Evolutionary conservation across 2,113 vertebrate species (phyloP), one percentile per base, ranked within the genome.

Genomic region (Epinephelus fuscoguttatus): DNA sequence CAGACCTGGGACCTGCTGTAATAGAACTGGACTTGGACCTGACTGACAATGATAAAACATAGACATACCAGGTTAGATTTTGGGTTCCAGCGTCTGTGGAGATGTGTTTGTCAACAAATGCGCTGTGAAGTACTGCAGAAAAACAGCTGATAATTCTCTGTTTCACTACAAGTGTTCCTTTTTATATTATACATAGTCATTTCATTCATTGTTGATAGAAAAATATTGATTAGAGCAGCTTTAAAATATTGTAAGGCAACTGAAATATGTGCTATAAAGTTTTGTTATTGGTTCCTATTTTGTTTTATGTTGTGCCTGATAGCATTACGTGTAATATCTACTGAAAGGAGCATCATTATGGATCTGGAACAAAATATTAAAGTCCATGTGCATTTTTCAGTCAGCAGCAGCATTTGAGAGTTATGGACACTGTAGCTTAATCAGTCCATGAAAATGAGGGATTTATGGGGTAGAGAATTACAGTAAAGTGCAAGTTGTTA

Each of bases 371-470:
- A 21, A 13, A n/a, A 19, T 69, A 21, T 27, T 40, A 1, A 1
- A 25, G n/a, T 37, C 47, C n/a, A 52, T 50, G 45, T 49, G 45
- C 57, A 30, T 7, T 62, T 40, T 25, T 63, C 9, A 25, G 25
- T 30, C 49, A 25, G 13, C 6, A 30, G 23, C n/a, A 45, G 6
- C 37, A n/a, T 59, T 77, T 76, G 6, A 49, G 37, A 55, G 33
- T 64, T 21, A 66, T 30, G 74, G 15, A 55, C 57, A 7, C 55
- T 42, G 13, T n/a, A 11, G 17, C 52, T 56, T 15, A n/a, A 23
- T 53, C 17, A 27, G 49, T 27, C 60, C 66, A 60, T 87, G 69
- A 77, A 70, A 42, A 56, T 78, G 56, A 84, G 12, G 37, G 27
- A 62, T 70, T 25, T 21, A 57, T 42, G 47, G 0, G 4, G 18